Evolutionary conservation across 2,888 invertebrate genomes (phyloP), one percentile per base, ranked within the genome.

Genomic region (Laspeyria flexula): DNA sequence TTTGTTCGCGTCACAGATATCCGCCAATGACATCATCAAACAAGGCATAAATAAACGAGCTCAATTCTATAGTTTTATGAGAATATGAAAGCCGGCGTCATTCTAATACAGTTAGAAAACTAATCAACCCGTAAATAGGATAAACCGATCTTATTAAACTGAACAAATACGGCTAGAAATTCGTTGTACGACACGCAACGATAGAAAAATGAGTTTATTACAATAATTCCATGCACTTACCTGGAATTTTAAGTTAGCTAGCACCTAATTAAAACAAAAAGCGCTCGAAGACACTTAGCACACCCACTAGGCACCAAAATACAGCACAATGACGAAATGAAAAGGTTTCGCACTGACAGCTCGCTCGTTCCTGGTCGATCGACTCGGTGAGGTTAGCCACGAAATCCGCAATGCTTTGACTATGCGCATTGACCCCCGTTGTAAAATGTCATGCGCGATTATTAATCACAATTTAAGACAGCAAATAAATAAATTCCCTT

Each of bases 341-440:
- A 81, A 73, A 82, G 83, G 81, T 83, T 83, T 81, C 77, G 77
- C 79, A 79, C 77, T 83, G 85, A 85, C 85, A 85, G 81, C 71
- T 77, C 57, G 61, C 71, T 71, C 57, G 57, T 51, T 51, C 65
- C 65, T 64, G 73, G 79, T 83, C 77, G 87, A 85, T 90, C 90
- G 90, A 68, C 71, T 88, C 85, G 79, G 79, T 82, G 81, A 86
- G 86, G 88, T 88, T 87, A 86, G 82, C 82, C 73, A 82, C 82
- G 77, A 78, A 82, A 90, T 91, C 91, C 91, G 91, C 91, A 91
- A 91, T 88, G 89, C 86, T 89, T 88, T 90, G 91, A 91, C 85
- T 91, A 90, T 92, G 91, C 91, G 91, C 91, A 90, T 83, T 91
- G 81, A 86, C 81, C 79, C 82, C 83, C 69, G 66, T 65, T 71